Base-by-base conservation (phyloP, 2,888 invertebrate genomes). In the Protodeltote pygarga region DNA sequence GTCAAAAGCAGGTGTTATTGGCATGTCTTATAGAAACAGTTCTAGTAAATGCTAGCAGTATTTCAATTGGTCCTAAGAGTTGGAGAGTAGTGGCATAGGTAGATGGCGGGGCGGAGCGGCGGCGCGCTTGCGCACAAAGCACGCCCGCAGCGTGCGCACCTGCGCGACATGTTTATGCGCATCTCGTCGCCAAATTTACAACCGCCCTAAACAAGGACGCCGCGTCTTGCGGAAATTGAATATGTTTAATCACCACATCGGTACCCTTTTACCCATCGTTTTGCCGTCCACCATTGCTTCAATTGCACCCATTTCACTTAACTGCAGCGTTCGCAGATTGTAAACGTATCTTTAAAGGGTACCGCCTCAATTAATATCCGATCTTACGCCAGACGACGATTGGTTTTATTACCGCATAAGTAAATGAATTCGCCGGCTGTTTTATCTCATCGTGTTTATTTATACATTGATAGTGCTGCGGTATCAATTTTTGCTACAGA, bases 141-240 rank as follows among this genome's bases (percentile, higher is more conserved):
- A 58, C 77, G 70, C 86, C 79, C 71, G 77, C 69, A 42, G 81
- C 68, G 77, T 57, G 59, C 66, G 70, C 83, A 78, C 79, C 80
- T 78, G 82, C 68, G 59, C 71, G 87, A 88, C 87, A 87, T 86
- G 77, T 89, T 89, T 89, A 90, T 89, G 87, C 69, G 74, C 75
- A 65, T 72, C 71, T 71, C 71, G 72, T 77, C 79, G 81, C 83
- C 79, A 85, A 88, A 89, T 88, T 89, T 87, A 88, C 85, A 80
- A 66, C 69, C 67, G 55, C 38, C 20, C 39, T 32, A 59, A 61
- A 64, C 70, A 70, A 66, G 66, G 57, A 61, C 54, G 48, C 52
- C 55, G 75, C 73, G n/a, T 46, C 46, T 58, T 77, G 73, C 77
- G 83, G 85, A 85, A 83, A 87, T 87, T 83, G 81, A 71, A 83